These are phyloP conservation scores for Lydus trimaculatus DNA, from an alignment of 2,888 invertebrate genomes.

Conservation along the genomic window DNA sequence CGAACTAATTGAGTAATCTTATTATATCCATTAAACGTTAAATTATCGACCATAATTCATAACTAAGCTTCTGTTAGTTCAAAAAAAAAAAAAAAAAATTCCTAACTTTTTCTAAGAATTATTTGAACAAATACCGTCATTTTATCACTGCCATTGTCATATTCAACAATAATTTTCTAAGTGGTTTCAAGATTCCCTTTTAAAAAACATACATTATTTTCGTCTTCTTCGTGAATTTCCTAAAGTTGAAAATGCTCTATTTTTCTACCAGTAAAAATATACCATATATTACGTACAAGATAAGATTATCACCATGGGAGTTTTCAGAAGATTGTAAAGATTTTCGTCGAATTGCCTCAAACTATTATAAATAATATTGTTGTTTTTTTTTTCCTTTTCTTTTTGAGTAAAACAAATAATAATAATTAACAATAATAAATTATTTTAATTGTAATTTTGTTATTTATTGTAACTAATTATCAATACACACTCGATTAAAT, in stretches of 20 bases:
- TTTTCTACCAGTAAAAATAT: not conserved
- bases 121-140: constrained; percentile 5
- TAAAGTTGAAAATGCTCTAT: constrained; percentile 3
- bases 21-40: constrained; percentile 23
- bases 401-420: not conserved
- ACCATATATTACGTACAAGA: not conserved
- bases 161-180: constrained; percentile 7
- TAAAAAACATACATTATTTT: not conserved
- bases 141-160: constrained; percentile 4
- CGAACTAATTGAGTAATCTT: constrained; percentile 24
- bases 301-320: constrained; percentile 8
- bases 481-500: not conserved
- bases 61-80: constrained; percentile 19
- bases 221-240: not conserved
- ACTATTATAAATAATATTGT: not conserved
- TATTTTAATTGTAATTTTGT: not conserved
- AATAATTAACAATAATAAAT: not conserved
- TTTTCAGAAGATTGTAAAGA: constrained; percentile 4
- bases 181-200: not conserved
- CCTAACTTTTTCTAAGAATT: not conserved
- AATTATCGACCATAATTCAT: constrained; percentile 16
- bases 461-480: not conserved
- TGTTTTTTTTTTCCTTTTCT: not conserved
- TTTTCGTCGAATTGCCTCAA: not conserved
- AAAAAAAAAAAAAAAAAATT: too few relatives aligned